Conservation (phyloP, 1,140 invertebrate genomes). For the Trissolcus basalis region DNA sequence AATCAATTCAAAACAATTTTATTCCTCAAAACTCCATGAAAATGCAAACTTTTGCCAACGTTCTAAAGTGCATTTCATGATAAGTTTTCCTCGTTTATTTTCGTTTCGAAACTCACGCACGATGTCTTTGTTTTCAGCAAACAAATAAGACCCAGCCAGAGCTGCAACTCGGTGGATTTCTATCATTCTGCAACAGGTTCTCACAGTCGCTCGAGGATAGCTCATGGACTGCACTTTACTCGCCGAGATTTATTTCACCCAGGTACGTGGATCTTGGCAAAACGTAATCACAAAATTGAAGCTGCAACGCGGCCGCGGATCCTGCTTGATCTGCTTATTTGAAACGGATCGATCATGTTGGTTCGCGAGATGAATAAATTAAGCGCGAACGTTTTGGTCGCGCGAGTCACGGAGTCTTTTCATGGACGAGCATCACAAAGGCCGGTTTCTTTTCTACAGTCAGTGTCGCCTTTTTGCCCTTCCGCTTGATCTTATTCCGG, state of each 20-base stretch:
- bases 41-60: no score
- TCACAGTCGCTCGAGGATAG: constrained; percentile 35
- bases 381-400: constrained; percentile 59
- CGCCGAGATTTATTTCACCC: constrained; percentile 39
- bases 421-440: constrained; percentile 17
- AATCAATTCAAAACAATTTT: no score
- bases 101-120: no score
- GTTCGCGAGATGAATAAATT: constrained; percentile 64
- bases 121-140: neutral
- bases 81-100: no score
- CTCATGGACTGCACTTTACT: constrained; percentile 32
- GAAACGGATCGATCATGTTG: constrained; percentile 50
- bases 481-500: constrained; percentile 54
- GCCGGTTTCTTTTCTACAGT: constrained; percentile 21
- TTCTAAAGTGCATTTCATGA: no score
- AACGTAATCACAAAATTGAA: constrained; percentile 50
- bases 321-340: constrained; percentile 49
- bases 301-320: constrained; percentile 20
- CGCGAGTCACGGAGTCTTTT: constrained; percentile 45
- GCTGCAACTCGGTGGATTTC: constrained; percentile 13
- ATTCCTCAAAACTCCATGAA: no score
- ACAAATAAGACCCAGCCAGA: constrained; percentile 5
- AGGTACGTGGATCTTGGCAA: constrained; percentile 8
- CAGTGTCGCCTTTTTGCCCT: constrained; percentile 10
- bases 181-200: constrained; percentile 35